Evolutionary conservation across 2,888 invertebrate genomes (phyloP), one percentile per base, ranked within the genome.

Genomic region (Leptogaster cylindrica): DNA sequence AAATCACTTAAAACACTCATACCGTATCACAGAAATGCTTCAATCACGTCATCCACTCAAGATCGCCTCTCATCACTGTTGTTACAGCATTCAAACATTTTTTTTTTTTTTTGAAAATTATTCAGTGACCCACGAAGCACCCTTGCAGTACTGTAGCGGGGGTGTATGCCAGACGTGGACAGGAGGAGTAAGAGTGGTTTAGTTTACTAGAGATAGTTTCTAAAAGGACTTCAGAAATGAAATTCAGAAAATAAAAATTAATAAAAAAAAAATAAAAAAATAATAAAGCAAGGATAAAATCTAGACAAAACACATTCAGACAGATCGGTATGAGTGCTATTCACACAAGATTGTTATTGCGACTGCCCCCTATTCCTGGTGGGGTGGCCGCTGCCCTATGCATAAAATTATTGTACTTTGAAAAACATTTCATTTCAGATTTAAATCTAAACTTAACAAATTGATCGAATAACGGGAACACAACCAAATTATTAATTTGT

Each of bases 11-110:
- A n/a, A 69, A 66, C 72, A 77, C 79, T 77, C 79, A 79, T 77
- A 79, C 77, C 79, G 79, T 78, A 80, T 80, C 80, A 80, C 80
- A 79, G 79, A 77, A 79, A 78, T 77, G 79, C 80, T 79, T 76
- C 74, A 79, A 79, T 76, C 74, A 71, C 73, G 73, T 71, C 65
- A 67, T 51, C 67, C 68, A 44, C 31, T 48, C 46, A 39, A 48
- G 31, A 39, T 39, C 36, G 33, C 20, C 55, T 55, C 36, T 20
- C 55, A 55, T 14, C 55, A 16, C 36, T 23, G 23, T 33, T 55
- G 16, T 20, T 12, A 50, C 50, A 25, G 50, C 50, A 50, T 12
- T 50, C 50, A 50, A 36, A 55, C 36, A 0, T 23, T 16, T 7
- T 31, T 31, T 23, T 46, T 46, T 46, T n/a, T n/a, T n/a, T n/a